These are phyloP conservation scores for Centropus bengalensis DNA, from an alignment of 2,113 vertebrate genomes.

Conservation along the genomic window DNA sequence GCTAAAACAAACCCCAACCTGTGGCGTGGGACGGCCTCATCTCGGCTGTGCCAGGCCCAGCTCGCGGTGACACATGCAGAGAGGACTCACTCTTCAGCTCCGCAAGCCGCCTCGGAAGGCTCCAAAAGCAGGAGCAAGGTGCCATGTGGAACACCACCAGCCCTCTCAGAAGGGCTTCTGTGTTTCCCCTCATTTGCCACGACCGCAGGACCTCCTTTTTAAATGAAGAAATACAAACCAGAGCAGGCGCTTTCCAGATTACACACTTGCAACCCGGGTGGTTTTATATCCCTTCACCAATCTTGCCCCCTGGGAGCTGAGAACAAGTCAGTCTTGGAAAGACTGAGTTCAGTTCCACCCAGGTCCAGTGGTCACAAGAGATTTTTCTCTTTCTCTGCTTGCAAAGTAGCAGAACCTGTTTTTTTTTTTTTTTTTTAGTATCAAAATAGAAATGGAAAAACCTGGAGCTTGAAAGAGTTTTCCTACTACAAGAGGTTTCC, in stretches of 20 bases:
- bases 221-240: neutral
- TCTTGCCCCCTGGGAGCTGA: neutral
- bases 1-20: neutral
- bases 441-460: slow-evolving; percentile 17
- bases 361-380: neutral
- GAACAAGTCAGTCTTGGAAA: neutral
- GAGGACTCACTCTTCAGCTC: neutral
- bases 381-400: neutral
- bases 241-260: neutral
- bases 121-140: neutral
- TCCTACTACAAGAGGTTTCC: neutral
- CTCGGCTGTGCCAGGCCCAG: neutral
- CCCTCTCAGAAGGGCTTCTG: neutral
- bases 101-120: neutral
- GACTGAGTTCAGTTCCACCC: neutral
- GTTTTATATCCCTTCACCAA: neutral
- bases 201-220: fast-evolving
- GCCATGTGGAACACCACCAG: fast-evolving
- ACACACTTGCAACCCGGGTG: neutral
- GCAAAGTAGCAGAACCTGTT: neutral
- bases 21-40: neutral
- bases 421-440: neutral
- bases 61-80: fast-evolving
- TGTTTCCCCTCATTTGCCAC: neutral
- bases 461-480: neutral